These are phyloP conservation scores for Numida meleagris DNA, from an alignment of 2,113 vertebrate genomes.

Conservation along the genomic window DNA sequence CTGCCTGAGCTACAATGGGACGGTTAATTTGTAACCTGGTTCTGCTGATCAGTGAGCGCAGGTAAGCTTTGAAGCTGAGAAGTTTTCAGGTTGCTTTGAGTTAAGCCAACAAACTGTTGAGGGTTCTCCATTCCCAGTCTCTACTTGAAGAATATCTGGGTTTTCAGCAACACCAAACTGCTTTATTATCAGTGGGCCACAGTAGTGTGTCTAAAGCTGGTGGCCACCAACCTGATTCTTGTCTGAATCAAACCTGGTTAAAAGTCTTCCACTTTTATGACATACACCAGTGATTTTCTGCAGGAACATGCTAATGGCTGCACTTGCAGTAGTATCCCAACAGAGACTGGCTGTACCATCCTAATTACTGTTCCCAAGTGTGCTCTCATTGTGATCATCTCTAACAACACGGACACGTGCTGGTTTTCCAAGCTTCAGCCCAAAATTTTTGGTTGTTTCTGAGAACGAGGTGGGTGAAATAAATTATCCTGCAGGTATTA, in stretches of 20 bases:
- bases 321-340: not conserved
- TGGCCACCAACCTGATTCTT: not conserved
- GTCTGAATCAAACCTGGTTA: not conserved
- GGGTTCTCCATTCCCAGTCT: not conserved
- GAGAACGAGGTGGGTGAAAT: not conserved
- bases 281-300: not conserved
- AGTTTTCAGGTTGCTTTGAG: not conserved
- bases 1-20: not conserved
- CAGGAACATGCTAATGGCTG: not conserved
- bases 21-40: slow-evolving; percentile 43
- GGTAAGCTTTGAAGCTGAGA: not conserved
- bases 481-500: not conserved
- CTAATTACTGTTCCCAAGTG: not conserved
- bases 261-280: not conserved
- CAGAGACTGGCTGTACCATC: not conserved
- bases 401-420: not conserved
- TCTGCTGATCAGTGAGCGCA: not conserved
- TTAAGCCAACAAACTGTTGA: not conserved
- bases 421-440: not conserved
- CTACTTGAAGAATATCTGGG: not conserved
- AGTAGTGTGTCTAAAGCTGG: not conserved
- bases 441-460: not conserved
- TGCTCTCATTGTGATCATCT: not conserved
- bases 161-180: not conserved
- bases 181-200: not conserved